Base-by-base conservation (phyloP, 1,140 invertebrate genomes). In the Dolichoris vasculosae region DNA sequence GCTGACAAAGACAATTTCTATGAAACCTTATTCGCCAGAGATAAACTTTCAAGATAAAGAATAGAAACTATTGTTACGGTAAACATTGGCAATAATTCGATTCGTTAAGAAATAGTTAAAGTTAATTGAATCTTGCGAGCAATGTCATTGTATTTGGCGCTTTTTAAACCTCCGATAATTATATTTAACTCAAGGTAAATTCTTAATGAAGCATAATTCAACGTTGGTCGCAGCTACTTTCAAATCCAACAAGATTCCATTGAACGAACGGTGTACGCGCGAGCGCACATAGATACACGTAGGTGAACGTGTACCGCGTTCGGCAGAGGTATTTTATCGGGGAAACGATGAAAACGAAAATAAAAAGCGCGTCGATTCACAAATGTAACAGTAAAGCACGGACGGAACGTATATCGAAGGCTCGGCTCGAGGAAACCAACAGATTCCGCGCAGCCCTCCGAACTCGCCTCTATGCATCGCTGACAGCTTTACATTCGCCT, bases 401-500 rank as follows among this genome's bases (percentile, higher is more conserved):
- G 43, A 43, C n/a, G n/a, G n/a, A 67, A 51, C 17, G 30, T 73
- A 73, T 73, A 48, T 82, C 15, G 9, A 32, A n/a, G 23, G 46
- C 26, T 48, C 35, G 35, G 51, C 30, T 43, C 23, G 67, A 59
- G 75, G 82, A 77, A 83, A 83, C 40, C n/a, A n/a, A n/a, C n/a
- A n/a, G n/a, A n/a, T n/a, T n/a, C n/a, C n/a, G 71, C 23, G 23
- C 23, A 71, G 51, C 79, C 40, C 40, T 63, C 48, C 46, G 9
- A 63, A 64, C 75, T 23, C 15, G 11, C 51, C 48, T 43, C 23
- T 64, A 82, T 30, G n/a, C n/a, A 38, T 35, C 63, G 46, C 32
- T 43, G 83, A 79, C 83, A 84, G 83, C 20, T 84, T 84, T 78
- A 84, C 82, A 67, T 48, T 63, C 38, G 46, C 51, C 40, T 35